phyloP scores from a whole-genome alignment of 2,797 vertebrate species.

The Ctenochaetus hawaiiensis region DNA sequence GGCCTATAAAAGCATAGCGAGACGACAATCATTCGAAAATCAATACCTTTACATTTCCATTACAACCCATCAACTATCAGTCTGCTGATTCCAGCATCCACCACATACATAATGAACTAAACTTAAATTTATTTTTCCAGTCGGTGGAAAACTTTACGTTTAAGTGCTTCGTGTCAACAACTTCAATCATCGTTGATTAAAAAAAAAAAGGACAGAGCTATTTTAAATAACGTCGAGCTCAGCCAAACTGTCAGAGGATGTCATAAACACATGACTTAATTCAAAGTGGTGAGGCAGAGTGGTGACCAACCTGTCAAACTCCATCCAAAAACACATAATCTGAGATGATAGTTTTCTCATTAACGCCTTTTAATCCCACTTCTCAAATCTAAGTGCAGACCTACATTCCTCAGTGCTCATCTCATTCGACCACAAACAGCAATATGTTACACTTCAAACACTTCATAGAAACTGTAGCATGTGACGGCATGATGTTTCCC shows the following conservation, averaged over 20 bases:
- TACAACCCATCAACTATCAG: constrained; percentile 27
- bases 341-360: constrained; percentile 9
- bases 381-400: constrained; percentile 49
- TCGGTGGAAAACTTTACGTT: constrained; percentile 16
- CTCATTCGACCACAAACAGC: constrained; percentile 40
- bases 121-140: constrained; percentile 1
- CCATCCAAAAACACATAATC: constrained; percentile 31
- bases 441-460: constrained; percentile 24
- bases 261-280: constrained; percentile 8
- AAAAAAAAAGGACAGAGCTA: not conserved
- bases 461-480: constrained; percentile 19
- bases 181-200: constrained; percentile 10
- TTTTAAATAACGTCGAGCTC: constrained; percentile 3
- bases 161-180: not conserved
- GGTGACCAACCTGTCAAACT: constrained; percentile 35
- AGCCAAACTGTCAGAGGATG: not conserved
- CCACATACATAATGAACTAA: constrained; percentile 8
- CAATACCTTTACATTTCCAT: constrained; percentile 62
- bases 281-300: constrained; percentile 8
- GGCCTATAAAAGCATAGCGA: constrained; percentile 26
- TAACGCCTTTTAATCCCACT: constrained; percentile 27
- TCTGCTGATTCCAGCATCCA: constrained; percentile 5
- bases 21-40: constrained; percentile 47
- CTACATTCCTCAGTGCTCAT: constrained; percentile 17
- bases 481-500: constrained; percentile 25